Base-by-base conservation (phyloP, 2,888 invertebrate genomes). In the Invenusta paracnida region DNA sequence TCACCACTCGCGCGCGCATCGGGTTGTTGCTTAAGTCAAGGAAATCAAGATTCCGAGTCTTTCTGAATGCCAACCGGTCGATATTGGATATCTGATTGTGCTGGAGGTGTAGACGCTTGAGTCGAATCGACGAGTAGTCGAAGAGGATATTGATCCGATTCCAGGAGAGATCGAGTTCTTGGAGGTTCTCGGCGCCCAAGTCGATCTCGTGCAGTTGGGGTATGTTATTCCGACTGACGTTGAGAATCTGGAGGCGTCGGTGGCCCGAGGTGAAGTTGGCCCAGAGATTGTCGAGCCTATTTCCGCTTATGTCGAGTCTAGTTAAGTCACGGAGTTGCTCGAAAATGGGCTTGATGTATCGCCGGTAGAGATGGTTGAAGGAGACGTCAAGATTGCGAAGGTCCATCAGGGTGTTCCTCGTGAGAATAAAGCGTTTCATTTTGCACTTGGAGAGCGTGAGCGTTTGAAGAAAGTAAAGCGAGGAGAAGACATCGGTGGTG, bases 21-120 rank as follows among this genome's bases (percentile, higher is more conserved):
- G 83, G 83, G 27, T 83, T 83, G 31, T 83, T 30, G n/a, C 83
- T 83, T 17, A 83, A 13, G 27, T 83, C 83, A n/a, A 83, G 83
- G 17, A 83, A 67, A 11, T 30, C 67, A n/a, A 83, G 48, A 1
- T 67, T n/a, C 0, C 27, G 29, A 1, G 30, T 67, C 1, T 30
- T 30, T 67, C 5, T 30, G 83, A 83, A 83, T n/a, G 83, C 83
- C n/a, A 27, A 28, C 1, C 67, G 31, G 31, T 83, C 83, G 23
- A 83, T 67, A 30, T 30, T 83, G 27, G 66, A 67, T 25, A 83
- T 83, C 25, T 13, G n/a, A 11, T 83, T 83, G 1, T 2, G 66
- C 5, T 30, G 23, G n/a, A 73, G 23, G 27, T 83, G 11, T 23
- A 83, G 83, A 0, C 27, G 0, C 23, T 29, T 30, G 0, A 83